These are phyloP conservation scores for Sebastes aleutianus DNA, from an alignment of 2,797 vertebrate species.

Conservation along the genomic window DNA sequence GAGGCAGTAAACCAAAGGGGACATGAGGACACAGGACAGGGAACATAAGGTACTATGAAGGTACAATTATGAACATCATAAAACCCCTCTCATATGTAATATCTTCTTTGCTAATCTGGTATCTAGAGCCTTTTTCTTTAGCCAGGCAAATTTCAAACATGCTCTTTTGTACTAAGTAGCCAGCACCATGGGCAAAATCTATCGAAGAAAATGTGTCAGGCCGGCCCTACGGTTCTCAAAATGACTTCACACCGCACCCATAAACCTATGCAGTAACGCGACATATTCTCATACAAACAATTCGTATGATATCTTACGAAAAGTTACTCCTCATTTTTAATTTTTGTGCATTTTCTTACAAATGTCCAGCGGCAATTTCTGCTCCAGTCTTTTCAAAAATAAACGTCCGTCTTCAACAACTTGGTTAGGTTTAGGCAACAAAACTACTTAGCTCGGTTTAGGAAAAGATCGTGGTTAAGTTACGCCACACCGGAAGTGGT, in stretches of 20 bases:
- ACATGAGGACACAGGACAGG: not conserved
- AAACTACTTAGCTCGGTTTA: too few species aligned
- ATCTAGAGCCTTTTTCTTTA: not conserved
- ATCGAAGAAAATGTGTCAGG: not conserved
- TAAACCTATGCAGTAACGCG: rapidly evolving
- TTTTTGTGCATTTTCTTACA: too few species aligned
- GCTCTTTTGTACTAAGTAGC: not conserved
- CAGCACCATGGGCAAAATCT: not conserved
- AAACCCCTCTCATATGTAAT: not conserved
- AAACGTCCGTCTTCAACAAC: too few species aligned
- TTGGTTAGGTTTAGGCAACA: too few species aligned
- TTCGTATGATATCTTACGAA: rapidly evolving
- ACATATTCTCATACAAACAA: too few species aligned
- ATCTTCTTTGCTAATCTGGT: too few species aligned
- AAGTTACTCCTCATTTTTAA: too few species aligned
- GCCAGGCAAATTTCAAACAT: not conserved
- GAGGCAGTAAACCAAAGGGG: not conserved
- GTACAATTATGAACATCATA: not conserved
- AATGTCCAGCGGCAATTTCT: too few species aligned
- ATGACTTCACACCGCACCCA: rapidly evolving
- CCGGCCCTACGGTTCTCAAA: not conserved
- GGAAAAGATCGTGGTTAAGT: too few species aligned
- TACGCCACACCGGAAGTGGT: too few species aligned
- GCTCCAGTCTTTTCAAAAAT: too few species aligned
- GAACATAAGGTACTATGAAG: not conserved